These are phyloP conservation scores for Drymodes brunneopygia DNA, from an alignment of 2,113 vertebrate genomes.

Conservation along the genomic window DNA sequence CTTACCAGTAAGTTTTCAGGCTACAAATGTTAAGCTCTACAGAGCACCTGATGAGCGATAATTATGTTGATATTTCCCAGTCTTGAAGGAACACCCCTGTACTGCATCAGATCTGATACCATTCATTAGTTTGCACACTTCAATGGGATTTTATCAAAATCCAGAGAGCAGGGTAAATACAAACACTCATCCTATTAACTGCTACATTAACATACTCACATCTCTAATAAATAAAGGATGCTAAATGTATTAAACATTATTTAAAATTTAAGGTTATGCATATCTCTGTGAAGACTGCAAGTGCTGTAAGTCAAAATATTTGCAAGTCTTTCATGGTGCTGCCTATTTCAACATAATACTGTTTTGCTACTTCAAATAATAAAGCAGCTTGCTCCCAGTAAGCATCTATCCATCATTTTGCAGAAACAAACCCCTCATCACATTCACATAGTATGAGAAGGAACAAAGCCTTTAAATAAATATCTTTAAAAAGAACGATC, in stretches of 20 bases:
- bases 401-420: constrained; percentile 18
- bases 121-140: background rate
- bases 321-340: constrained; percentile 34
- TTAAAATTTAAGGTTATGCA: background rate
- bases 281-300: background rate
- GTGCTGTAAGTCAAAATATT: constrained; percentile 31
- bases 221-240: background rate
- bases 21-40: background rate
- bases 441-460: background rate
- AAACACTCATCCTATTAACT: background rate
- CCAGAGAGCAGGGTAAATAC: background rate
- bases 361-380: constrained; percentile 2
- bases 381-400: background rate
- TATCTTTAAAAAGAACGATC: background rate
- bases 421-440: background rate
- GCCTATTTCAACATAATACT: background rate
- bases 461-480: constrained; percentile 31
- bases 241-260: background rate
- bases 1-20: background rate
- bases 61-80: background rate
- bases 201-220: background rate
- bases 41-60: constrained; percentile 18
- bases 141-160: constrained; percentile 16
- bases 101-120: background rate
- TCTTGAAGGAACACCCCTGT: background rate